Base-by-base conservation (phyloP, 1,140 invertebrate genomes). In the Aplysia californica region DNA sequence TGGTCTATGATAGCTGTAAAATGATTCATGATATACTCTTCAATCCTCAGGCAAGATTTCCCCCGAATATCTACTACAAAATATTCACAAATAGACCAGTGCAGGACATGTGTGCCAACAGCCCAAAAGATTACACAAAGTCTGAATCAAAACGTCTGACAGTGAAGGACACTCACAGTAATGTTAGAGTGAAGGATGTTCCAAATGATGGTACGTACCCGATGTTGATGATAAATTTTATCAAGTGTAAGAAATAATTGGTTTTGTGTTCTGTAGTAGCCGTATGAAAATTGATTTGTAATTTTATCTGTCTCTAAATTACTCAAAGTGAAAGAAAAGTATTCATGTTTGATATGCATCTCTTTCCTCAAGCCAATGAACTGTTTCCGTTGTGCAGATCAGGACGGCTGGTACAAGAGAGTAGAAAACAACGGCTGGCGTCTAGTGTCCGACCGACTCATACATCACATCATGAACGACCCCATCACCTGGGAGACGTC, bases 1-100 rank as follows among this genome's bases (percentile, higher is more conserved):
- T n/a, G n/a, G n/a, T n/a, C n/a, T n/a, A n/a, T n/a, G n/a, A n/a
- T n/a, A n/a, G n/a, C n/a, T n/a, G n/a, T n/a, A n/a, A n/a, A n/a
- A n/a, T n/a, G n/a, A n/a, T n/a, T n/a, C n/a, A n/a, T n/a, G n/a
- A n/a, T n/a, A n/a, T n/a, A n/a, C n/a, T n/a, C n/a, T n/a, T n/a
- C n/a, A n/a, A n/a, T n/a, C n/a, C n/a, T n/a, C 77, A 90, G 88
- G 82, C 87, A 6, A 78, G 83, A 61, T 90, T 90, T 82, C 89
- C 89, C 36, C 89, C 89, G 5, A 89, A 88, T 76, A 89, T 90
- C 65, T 90, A 89, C 79, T 90, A 90, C 80, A 90, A 90, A 76
- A 90, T 90, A 31, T 90, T 85, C 79, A 90, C 89, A 20, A 88
- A 90, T 72, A 76, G 89, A 59, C 88, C 88, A 21, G 84, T 90